Percentiles rank a stretch among this genome's conserved stretches.
Evolutionary conservation across 2,797 vertebrate species (phyloP).

Genomic region (Euphonia xanthogaster): DNA sequence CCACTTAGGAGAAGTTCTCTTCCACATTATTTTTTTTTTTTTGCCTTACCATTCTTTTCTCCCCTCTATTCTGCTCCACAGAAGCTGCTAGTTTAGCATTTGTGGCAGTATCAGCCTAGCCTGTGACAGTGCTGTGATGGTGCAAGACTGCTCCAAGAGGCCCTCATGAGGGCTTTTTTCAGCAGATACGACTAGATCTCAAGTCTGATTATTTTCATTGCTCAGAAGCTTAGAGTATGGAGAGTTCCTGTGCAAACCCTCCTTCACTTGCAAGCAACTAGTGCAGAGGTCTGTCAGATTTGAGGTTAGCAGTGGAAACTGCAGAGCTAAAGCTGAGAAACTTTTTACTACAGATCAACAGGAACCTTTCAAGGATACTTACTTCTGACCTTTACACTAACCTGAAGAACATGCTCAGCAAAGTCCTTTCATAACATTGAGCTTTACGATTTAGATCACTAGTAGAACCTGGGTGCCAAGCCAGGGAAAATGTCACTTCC

Average conservation of each 20-base stretch:
- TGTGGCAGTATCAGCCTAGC: background rate
- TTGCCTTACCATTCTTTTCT: background rate
- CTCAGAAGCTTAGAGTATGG: background rate
- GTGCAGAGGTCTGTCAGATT: background rate
- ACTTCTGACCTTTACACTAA: constrained; percentile 1
- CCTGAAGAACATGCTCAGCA: background rate
- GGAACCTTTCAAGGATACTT: background rate
- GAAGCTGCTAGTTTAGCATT: background rate
- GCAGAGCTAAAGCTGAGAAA: background rate
- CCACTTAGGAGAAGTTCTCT: background rate
- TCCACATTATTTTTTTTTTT: background rate
- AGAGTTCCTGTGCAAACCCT: background rate
- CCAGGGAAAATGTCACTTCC: background rate
- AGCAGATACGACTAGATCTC: background rate
- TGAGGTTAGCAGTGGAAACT: background rate
- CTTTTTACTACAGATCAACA: background rate
- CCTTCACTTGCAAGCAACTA: background rate
- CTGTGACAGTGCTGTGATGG: accelerated
- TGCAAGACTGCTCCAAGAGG: background rate
- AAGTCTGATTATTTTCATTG: background rate
- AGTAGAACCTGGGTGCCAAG: background rate
- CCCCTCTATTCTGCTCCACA: background rate
- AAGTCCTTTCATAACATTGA: background rate
- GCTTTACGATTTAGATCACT: background rate
- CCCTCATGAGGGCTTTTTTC: background rate